Evolutionary conservation across 2,888 invertebrate species (phyloP).

Genomic region (Nemotelus pantherinus): DNA sequence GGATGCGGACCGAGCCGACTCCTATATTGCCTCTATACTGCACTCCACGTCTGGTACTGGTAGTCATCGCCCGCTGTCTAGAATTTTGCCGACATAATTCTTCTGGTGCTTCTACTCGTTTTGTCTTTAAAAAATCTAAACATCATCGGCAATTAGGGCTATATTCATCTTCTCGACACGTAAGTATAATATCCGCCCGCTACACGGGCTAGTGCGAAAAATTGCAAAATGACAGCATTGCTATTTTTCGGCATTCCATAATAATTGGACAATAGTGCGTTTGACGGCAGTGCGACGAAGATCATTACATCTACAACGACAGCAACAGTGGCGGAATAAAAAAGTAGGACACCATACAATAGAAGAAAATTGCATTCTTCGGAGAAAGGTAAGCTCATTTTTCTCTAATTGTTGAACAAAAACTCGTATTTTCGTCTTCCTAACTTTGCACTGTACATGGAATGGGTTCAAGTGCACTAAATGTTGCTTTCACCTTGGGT

Average conservation of each 20-base stretch:
- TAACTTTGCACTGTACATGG: background rate
- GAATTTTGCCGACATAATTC: conserved; percentile 16
- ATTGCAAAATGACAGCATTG: conserved; percentile 36
- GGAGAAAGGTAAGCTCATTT: conserved; percentile 46
- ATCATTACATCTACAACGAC: conserved; percentile 27
- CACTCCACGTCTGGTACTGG: conserved; percentile 39
- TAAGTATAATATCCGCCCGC: conserved; percentile 20
- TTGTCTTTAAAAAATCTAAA: background rate
- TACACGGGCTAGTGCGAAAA: background rate
- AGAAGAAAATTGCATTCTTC: conserved; percentile 30
- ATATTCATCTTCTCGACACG: conserved; percentile 25
- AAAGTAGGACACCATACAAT: conserved; percentile 38
- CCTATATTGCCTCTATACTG: conserved; percentile 7
- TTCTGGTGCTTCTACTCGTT: conserved; percentile 22
- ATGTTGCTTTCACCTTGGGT: conserved; percentile 35
- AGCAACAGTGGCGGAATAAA: conserved; percentile 37
- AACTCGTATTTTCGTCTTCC: background rate
- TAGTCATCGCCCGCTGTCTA: conserved; percentile 31
- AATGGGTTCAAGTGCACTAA: conserved; percentile 19
- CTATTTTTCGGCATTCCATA: conserved; percentile 41
- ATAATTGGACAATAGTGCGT: conserved; percentile 20
- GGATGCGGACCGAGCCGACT: background rate
- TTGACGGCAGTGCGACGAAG: conserved; percentile 16
- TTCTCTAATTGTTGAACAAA: background rate
- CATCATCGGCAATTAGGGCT: conserved; percentile 13